These are phyloP conservation scores for Phaonia tiefii DNA, from an alignment of 2,888 invertebrate genomes.

Conservation along the genomic window DNA sequence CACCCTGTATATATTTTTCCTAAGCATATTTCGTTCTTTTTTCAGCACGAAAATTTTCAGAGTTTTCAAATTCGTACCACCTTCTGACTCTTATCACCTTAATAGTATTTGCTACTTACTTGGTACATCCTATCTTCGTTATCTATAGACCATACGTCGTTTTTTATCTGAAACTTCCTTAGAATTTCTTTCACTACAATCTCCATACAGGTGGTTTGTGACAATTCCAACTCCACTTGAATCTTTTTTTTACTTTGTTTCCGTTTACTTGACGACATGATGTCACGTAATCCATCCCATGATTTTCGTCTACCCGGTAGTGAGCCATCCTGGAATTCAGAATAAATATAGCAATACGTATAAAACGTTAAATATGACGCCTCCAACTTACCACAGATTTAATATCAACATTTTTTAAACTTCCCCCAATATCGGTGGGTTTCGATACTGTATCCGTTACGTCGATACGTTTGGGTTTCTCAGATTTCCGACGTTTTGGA, in stretches of 20 bases:
- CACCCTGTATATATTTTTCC: too few relatives aligned
- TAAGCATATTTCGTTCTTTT: too few relatives aligned
- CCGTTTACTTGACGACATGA: constrained; percentile 66
- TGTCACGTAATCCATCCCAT: constrained; percentile 66
- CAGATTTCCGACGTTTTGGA: constrained; percentile 65
- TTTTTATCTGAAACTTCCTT: constrained; percentile 81
- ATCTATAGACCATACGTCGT: constrained; percentile 83
- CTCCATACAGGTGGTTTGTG: constrained; percentile 75
- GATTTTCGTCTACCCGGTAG: constrained; percentile 65
- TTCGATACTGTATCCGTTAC: constrained; percentile 11
- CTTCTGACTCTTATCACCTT: too few relatives aligned
- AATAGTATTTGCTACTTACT: constrained; percentile 72
- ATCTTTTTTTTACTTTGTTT: constrained; percentile 63
- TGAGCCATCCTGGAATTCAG: constrained; percentile 51
- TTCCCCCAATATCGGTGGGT: constrained; percentile 44
- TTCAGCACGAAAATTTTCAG: too few relatives aligned
- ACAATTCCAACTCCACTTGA: constrained; percentile 67
- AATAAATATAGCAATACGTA: neutral
- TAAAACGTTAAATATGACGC: too few relatives aligned
- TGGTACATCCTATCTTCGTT: constrained; percentile 82
- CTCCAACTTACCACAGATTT: constrained; percentile 49
- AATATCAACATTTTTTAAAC: constrained; percentile 52
- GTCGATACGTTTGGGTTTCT: constrained; percentile 25
- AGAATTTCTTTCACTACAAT: constrained; percentile 82
- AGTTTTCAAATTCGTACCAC: too few relatives aligned